A percentile compares a stretch with the other conserved stretches of the same genome.
Evolutionary conservation across 2,113 vertebrate species (phyloP).

Genomic region (Epinephelus moara): DNA sequence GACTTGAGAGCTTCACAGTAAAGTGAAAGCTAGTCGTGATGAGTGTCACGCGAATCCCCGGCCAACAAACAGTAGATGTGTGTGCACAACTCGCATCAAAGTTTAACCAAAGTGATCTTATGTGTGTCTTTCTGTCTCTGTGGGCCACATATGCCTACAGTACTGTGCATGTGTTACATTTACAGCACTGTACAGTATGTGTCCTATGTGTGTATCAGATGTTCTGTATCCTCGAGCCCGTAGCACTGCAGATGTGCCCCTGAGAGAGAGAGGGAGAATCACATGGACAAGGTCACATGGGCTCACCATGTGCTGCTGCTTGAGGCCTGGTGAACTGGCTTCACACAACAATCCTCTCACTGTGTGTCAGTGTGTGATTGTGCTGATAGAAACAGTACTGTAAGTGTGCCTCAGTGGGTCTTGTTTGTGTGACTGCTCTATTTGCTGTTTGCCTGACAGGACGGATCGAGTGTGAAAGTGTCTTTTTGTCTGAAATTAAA

Average conservation of each 20-base stretch:
- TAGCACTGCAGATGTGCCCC: conserved; percentile 61
- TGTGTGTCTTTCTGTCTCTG: neutral
- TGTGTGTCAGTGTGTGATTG: conserved; percentile 44
- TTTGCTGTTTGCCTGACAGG: conserved; percentile 3
- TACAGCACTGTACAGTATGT: neutral
- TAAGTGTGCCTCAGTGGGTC: conserved; percentile 22
- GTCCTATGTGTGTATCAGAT: conserved; percentile 30
- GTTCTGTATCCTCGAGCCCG: conserved; percentile 31
- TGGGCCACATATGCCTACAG: neutral
- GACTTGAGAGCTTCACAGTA: neutral
- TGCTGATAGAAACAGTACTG: conserved; percentile 19
- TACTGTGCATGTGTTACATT: neutral
- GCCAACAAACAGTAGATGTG: conserved; percentile 8
- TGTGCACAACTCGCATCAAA: conserved; percentile 21
- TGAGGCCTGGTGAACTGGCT: conserved; percentile 55
- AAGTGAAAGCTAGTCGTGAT: conserved; percentile 36
- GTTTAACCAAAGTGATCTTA: conserved; percentile 16
- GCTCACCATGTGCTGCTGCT: conserved; percentile 75
- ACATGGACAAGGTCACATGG: conserved; percentile 80
- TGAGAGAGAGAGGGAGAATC: conserved; percentile 43
- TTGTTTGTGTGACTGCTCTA: conserved; percentile 34
- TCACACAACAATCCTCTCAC: conserved; percentile 63
- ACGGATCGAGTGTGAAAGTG: neutral
- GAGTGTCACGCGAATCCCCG: conserved; percentile 16
- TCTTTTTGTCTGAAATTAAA: neutral